Conservation (phyloP, 2,113 vertebrate genomes). For the mouse (Mus musculus) region GRCm39 chr10:98448001-98448500, state of each 20-base stretch:
- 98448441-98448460: no score
- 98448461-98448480: no score
- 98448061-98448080: background rate
- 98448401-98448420: background rate
- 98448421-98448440: no score
- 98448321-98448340: background rate
- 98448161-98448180: background rate
- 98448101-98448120: background rate
- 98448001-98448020: conserved; percentile 23
- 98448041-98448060: background rate
- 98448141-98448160: background rate
- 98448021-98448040: conserved; percentile 11
- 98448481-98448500: no score
- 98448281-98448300: background rate
- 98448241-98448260: background rate
- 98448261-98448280: background rate
- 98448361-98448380: background rate
- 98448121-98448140: background rate
- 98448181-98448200: background rate
- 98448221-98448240: background rate
- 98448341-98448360: background rate
- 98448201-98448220: background rate
- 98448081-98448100: background rate
- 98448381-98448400: background rate
- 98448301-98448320: background rate